These are phyloP conservation scores for Choreutis nemorana DNA, from an alignment of 2,888 invertebrate species.

Conservation along the genomic window DNA sequence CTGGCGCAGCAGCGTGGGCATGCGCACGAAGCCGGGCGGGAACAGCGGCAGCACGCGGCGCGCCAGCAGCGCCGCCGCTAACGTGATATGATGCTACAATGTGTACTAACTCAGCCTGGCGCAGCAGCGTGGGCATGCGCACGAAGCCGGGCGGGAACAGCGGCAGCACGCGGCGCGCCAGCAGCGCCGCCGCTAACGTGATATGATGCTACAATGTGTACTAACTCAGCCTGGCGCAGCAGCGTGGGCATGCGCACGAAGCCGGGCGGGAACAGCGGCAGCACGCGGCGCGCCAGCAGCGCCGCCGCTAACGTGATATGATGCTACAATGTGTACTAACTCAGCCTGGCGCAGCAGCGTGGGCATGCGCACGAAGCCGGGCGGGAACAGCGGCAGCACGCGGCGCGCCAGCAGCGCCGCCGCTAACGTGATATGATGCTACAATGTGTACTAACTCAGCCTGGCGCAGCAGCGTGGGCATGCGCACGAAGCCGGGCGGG, in stretches of 20 bases:
- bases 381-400: slow-evolving; percentile 73
- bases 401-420: slow-evolving; percentile 62
- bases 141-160: slow-evolving; percentile 77
- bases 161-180: slow-evolving; percentile 68
- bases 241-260: slow-evolving; percentile 70
- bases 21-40: slow-evolving; percentile 73
- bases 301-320: too few species aligned
- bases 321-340: slow-evolving; percentile 32
- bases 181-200: slow-evolving; percentile 60
- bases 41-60: slow-evolving; percentile 70
- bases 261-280: slow-evolving; percentile 72
- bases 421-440: slow-evolving; percentile 42
- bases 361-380: slow-evolving; percentile 71
- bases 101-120: slow-evolving; percentile 53
- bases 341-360: slow-evolving; percentile 60
- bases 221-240: slow-evolving; percentile 57
- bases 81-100: too few species aligned
- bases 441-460: slow-evolving; percentile 14
- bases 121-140: slow-evolving; percentile 59
- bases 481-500: slow-evolving; percentile 11
- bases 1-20: slow-evolving; percentile 60
- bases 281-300: slow-evolving; percentile 67
- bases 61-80: slow-evolving; percentile 64
- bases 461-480: slow-evolving; percentile 12
- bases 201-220: slow-evolving; percentile 19